Base-by-base conservation (phyloP, 2,113 vertebrate genomes). In the Cynoglossus semilaevis region DNA sequence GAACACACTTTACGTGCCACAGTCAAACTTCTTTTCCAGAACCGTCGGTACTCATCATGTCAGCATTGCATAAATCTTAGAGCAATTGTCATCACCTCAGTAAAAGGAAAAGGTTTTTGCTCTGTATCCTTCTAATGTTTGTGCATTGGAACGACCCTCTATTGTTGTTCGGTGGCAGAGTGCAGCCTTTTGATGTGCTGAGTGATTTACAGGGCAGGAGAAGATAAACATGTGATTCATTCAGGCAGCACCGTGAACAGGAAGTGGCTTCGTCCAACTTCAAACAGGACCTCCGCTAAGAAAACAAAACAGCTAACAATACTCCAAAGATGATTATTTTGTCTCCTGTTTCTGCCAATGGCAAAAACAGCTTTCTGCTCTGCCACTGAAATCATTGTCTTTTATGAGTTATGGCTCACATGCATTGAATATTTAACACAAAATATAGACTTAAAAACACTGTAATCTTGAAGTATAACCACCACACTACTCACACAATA, bases 91-190 rank as follows among this genome's bases (percentile, higher is more conserved):
- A 88, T 81, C 81, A 81, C 66, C 75, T 54, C 58, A 50, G 68
- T 69, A 83, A 54, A 88, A 87, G 82, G 88, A 89, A 68, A 74
- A 74, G 66, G 80, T 87, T 72, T 79, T 71, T 51, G 72, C 74
- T 85, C 83, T 83, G 87, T 62, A 89, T 88, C 85, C 88, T 87
- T 82, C 83, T 90, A 87, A 80, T 88, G 80, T 88, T 86, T 84
- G 84, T 70, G 81, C 60, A 71, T 70, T 78, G 83, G 72, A 75
- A 76, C 64, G 76, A 72, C 82, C 81, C 54, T 13, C 70, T 69
- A 88, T 90, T 91, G 90, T 91, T 87, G 75, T 66, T 58, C 35
- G 12, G 80, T 72, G 75, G 77, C 77, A 58, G 77, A 82, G 64
- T 55, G 62, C 56, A 62, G 74, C 74, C 86, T 89, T 91, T 91